A percentile compares a stretch with the other conserved stretches of the same genome.
These are phyloP conservation scores for Upupa epops DNA, from an alignment of 2,113 vertebrate species.

Conservation along the genomic window DNA sequence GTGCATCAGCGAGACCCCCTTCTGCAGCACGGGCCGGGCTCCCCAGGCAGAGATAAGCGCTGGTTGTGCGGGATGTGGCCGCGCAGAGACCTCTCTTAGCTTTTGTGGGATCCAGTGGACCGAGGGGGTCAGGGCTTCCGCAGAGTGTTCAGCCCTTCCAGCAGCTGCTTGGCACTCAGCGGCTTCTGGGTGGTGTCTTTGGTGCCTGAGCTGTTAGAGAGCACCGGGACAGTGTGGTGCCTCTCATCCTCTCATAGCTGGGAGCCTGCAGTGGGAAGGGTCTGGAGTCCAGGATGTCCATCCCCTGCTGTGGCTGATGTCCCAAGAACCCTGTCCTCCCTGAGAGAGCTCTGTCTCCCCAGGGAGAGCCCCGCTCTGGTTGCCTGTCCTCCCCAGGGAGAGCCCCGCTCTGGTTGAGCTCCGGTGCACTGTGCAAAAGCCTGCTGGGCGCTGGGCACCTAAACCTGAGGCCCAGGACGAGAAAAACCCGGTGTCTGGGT, in stretches of 20 bases:
- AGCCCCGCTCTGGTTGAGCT: accelerated
- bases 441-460: no score
- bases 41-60: accelerated
- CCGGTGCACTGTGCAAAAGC: no score
- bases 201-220: neutral
- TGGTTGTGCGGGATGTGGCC: accelerated
- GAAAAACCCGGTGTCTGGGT: no score
- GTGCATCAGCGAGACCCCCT: accelerated
- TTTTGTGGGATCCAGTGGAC: neutral
- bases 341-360: no score
- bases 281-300: neutral
- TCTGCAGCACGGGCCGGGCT: neutral
- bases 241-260: neutral
- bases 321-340: accelerated
- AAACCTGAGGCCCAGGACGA: neutral
- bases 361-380: neutral
- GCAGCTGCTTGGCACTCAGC: neutral
- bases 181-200: accelerated
- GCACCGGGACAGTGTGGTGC: no score
- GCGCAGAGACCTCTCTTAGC: accelerated
- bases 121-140: neutral
- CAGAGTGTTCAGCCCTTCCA: neutral
- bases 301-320: neutral
- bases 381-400: no score
- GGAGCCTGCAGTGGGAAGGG: neutral